phyloP scores from a whole-genome alignment of 2,797 vertebrate species.

The Enteromius thamalakanensis region DNA sequence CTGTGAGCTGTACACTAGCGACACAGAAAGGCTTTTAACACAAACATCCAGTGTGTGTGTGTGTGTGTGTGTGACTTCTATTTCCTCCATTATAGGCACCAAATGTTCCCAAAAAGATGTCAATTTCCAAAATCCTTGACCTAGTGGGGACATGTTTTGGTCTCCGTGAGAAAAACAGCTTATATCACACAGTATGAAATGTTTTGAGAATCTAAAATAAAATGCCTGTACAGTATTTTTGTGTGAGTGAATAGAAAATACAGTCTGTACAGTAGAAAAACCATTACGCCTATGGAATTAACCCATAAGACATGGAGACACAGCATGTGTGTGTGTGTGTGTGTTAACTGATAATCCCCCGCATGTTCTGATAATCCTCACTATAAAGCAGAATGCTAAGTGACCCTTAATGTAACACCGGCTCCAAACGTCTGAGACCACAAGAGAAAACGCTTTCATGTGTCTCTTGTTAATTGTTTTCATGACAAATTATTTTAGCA shows the following conservation, averaged over 20 bases:
- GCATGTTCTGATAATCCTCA: conserved; percentile 52
- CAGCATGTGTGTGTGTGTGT: neutral
- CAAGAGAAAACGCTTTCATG: neutral
- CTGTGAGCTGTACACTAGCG: neutral
- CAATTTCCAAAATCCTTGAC: neutral
- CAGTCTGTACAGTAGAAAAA: neutral
- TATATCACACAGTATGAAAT: neutral
- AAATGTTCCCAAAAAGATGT: neutral
- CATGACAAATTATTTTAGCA: neutral
- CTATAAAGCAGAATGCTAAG: conserved; percentile 29
- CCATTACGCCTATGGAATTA: neutral
- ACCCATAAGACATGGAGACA: neutral
- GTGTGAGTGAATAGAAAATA: neutral
- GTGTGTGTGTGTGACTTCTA: neutral
- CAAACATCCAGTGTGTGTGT: neutral
- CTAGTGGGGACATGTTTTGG: neutral
- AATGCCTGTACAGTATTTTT: neutral
- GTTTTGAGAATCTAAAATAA: neutral
- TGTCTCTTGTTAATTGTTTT: neutral
- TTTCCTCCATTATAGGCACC: neutral
- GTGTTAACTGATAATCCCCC: conserved; percentile 20
- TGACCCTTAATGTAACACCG: conserved; percentile 20
- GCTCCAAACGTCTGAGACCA: neutral
- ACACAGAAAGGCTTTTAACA: neutral
- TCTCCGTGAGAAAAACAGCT: neutral